These are phyloP conservation scores for Noctilio leporinus DNA, from an alignment of 2,113 vertebrate species.

Conservation along the genomic window DNA sequence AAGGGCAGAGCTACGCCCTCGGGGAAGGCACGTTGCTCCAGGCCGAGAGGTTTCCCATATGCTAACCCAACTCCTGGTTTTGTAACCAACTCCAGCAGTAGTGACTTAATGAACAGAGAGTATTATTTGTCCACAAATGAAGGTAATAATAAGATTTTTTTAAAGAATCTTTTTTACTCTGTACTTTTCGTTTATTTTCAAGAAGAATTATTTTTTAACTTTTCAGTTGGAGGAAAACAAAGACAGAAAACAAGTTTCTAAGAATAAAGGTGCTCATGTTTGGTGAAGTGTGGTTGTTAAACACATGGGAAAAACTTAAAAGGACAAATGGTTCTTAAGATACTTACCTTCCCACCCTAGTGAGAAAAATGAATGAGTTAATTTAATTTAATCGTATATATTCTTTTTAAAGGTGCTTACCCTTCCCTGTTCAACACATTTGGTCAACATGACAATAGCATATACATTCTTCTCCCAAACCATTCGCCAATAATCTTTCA, in stretches of 20 bases:
- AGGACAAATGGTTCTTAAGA: not conserved
- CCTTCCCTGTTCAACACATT: slow-evolving; percentile 92
- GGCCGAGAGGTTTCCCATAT: not conserved
- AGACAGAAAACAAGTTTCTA: not conserved
- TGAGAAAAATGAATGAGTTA: not conserved
- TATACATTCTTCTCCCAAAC: slow-evolving; percentile 94
- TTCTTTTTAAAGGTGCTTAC: slow-evolving; percentile 77
- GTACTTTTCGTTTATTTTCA: not conserved
- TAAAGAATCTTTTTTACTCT: not conserved
- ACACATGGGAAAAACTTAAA: not conserved
- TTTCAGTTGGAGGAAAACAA: not conserved
- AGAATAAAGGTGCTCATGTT: not conserved
- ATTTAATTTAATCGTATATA: not conserved
- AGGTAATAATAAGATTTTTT: not conserved
- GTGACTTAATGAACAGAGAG: not conserved
- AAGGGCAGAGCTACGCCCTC: fast-evolving
- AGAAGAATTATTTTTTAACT: not conserved
- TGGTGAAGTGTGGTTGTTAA: not conserved
- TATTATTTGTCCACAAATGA: not conserved
- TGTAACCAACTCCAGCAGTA: not conserved
- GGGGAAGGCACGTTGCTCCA: not conserved
- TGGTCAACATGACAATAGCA: slow-evolving; percentile 94
- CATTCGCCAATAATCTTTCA: slow-evolving; percentile 96
- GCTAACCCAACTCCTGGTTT: not conserved
- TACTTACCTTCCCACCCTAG: slow-evolving; percentile 75